Evolutionary conservation across 2,797 vertebrate genomes (phyloP), one percentile per base, ranked within the genome.

Genomic region (Otolemur crassicaudatus): DNA sequence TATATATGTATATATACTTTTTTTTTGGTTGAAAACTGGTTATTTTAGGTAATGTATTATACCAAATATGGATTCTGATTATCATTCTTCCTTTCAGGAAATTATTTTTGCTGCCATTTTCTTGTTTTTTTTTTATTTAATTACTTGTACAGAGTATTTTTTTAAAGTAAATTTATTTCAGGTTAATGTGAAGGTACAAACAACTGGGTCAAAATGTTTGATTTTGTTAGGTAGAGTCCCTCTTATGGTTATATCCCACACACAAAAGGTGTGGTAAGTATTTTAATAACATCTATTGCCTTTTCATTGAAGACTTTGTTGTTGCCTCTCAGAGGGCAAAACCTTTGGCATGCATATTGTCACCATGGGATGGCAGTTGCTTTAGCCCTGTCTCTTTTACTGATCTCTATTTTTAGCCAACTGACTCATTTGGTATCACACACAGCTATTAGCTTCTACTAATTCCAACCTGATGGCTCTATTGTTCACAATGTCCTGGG

Each of bases 51-150:
- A 88, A 29, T 87, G n/a, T 9, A 76, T 20, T 67, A 10, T 17
- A 63, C 23, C 56, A 89, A 85, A 75, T 61, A 53, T 69, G 22
- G 23, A 85, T 81, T 85, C 27, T 92, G n/a, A 79, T 84, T 88
- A 6, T n/a, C 1, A 49, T 87, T 34, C 22, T 2, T 49, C n/a
- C 19, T 76, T 12, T 87, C 40, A 46, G 34, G 34, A 23, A 34
- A 65, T 29, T 84, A 67, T n/a, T 94, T 92, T 91, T 72, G 43
- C 11, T 94, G 11, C 19, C 84, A 13, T 23, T 96, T 85, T 13
- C 2, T 77, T 95, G 9, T 83, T 87, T 90, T 40, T 87, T 90
- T 40, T 46, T 82, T 40, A 7, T 75, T 93, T 75, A 69, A 77
- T 72, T 87, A 83, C 16, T 84, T 91, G 16, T 3, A 29, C 79